These are phyloP conservation scores for Dysmachus trigonus DNA, from an alignment of 2,888 invertebrate genomes.

Conservation along the genomic window DNA sequence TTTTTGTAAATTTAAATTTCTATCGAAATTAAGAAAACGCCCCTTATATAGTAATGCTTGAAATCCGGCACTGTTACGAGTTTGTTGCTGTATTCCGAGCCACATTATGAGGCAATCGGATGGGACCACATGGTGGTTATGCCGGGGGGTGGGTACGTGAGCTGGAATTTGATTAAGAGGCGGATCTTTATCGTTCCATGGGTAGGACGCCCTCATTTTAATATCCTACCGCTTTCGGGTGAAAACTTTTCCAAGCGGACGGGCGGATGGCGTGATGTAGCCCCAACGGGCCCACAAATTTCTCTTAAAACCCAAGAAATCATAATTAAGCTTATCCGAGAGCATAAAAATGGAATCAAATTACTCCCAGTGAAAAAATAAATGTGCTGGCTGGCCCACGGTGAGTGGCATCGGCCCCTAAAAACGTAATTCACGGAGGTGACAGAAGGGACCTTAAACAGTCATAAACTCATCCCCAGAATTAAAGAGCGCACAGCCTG, in stretches of 20 bases:
- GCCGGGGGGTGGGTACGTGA: background rate
- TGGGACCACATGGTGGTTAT: background rate
- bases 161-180: background rate
- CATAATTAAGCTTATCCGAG: background rate
- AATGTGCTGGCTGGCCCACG: background rate
- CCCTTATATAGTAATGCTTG: background rate
- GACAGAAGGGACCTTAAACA: background rate
- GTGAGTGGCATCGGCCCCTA: background rate
- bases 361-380: background rate
- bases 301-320: background rate
- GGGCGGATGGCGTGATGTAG: too few species aligned
- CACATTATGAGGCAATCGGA: background rate
- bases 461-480: background rate
- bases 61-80: background rate
- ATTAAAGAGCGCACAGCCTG: background rate
- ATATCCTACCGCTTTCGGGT: background rate
- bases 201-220: background rate
- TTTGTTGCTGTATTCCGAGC: background rate
- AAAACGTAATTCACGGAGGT: background rate
- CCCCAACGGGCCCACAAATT: background rate
- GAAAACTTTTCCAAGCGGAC: background rate
- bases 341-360: background rate
- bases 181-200: background rate
- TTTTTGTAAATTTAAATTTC: too few species aligned
- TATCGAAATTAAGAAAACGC: too few species aligned